A percentile compares a stretch with the other conserved stretches of the same genome.
Evolutionary conservation across 2,888 invertebrate species (phyloP).

Genomic region (Conus canariensis): DNA sequence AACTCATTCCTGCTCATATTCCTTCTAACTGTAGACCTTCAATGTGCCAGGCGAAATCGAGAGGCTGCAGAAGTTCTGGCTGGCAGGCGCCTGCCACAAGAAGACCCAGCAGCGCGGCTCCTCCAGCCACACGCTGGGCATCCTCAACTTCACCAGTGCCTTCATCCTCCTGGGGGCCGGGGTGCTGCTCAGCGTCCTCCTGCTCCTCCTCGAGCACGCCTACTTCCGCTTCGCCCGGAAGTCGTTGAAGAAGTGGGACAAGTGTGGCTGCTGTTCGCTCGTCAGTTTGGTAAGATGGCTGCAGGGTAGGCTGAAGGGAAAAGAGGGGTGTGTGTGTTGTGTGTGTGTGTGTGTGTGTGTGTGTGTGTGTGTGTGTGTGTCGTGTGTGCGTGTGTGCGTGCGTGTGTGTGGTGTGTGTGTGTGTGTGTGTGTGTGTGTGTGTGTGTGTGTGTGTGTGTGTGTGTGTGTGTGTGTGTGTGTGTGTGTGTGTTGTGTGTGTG

Average conservation of each 20-base stretch:
- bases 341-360: constrained; percentile 14
- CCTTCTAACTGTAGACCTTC: no score
- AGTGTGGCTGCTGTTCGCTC: constrained; percentile 95
- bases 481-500: constrained; percentile 12
- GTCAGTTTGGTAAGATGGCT: constrained; percentile 89
- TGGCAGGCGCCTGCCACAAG: constrained; percentile 94
- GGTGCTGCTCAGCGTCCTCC: constrained; percentile 91
- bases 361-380: background rate
- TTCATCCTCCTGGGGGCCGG: constrained; percentile 97
- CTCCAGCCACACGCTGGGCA: constrained; percentile 79
- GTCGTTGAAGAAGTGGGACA: constrained; percentile 81
- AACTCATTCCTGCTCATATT: no score
- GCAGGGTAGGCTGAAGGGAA: constrained; percentile 55
- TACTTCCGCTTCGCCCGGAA: constrained; percentile 90
- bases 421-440: background rate
- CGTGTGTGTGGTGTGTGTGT: background rate
- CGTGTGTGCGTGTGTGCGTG: background rate
- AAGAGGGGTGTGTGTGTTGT: background rate
- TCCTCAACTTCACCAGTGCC: constrained; percentile 95
- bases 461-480: background rate
- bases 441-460: no score
- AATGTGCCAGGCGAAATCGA: constrained; percentile 89
- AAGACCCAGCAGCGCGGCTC: constrained; percentile 91
- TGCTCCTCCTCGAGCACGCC: constrained; percentile 93
- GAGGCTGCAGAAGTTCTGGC: constrained; percentile 93